A percentile compares a stretch with the other conserved stretches of the same genome.
phyloP scores from a whole-genome alignment of 2,888 invertebrate genomes.

The Ceraclea dissimilis region DNA sequence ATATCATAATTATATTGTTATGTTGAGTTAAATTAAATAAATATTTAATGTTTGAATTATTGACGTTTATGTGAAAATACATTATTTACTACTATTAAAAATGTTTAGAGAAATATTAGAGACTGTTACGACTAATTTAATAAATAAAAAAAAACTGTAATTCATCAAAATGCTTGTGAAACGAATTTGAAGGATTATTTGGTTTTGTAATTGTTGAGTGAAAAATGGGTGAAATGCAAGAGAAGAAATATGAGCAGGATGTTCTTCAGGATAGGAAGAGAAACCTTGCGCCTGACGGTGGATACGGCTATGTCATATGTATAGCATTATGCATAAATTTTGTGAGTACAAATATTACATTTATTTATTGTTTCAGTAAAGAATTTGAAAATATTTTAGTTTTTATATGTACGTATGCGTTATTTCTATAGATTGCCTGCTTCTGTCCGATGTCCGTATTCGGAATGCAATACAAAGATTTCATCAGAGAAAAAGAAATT shows the following conservation, averaged over 20 bases:
- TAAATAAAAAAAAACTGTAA: too few species aligned
- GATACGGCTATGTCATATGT: slow-evolving; percentile 65
- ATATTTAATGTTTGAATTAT: too few species aligned
- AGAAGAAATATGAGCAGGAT: background rate
- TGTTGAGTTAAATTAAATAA: too few species aligned
- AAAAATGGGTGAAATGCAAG: background rate
- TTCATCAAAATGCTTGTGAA: too few species aligned
- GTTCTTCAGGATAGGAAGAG: background rate
- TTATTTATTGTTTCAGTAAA: too few species aligned
- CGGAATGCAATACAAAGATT: slow-evolving; percentile 52
- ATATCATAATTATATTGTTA: too few species aligned
- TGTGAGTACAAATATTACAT: slow-evolving; percentile 40
- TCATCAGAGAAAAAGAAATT: slow-evolving; percentile 46
- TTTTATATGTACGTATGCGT: background rate
- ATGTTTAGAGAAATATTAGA: too few species aligned
- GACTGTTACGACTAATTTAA: too few species aligned
- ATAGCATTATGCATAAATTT: slow-evolving; percentile 57
- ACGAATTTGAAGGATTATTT: too few species aligned
- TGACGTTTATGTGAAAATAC: too few species aligned
- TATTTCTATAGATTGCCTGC: slow-evolving; percentile 43
- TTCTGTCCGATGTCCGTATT: slow-evolving; percentile 50
- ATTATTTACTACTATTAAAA: too few species aligned
- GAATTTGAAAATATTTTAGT: background rate
- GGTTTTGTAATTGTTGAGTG: too few species aligned
- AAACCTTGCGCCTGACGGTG: slow-evolving; percentile 38